A percentile compares a stretch with the other conserved stretches of the same genome.
These are phyloP conservation scores for Limnephilus lunatus DNA, from an alignment of 2,888 invertebrate species.

Conservation along the genomic window DNA sequence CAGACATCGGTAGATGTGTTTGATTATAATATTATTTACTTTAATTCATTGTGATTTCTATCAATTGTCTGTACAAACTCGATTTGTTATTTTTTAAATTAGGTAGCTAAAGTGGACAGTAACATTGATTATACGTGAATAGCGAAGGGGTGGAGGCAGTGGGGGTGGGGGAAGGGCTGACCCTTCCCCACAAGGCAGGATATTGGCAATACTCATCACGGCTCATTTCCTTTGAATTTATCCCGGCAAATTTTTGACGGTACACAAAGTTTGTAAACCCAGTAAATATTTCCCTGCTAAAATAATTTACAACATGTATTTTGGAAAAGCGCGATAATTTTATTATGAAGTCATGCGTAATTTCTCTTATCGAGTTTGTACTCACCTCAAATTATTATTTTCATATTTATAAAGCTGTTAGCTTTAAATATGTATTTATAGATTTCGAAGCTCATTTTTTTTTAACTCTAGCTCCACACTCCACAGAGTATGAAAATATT, in stretches of 20 bases:
- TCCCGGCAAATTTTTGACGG: constrained; percentile 56
- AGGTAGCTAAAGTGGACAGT: too few species aligned
- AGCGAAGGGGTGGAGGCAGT: background rate
- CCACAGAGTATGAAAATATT: too few species aligned
- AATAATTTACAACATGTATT: background rate
- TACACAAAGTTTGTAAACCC: constrained; percentile 54
- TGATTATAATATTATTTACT: too few species aligned
- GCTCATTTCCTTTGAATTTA: constrained; percentile 60
- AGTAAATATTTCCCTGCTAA: background rate
- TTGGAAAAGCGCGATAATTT: background rate
- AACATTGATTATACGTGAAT: background rate
- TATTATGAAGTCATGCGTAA: background rate
- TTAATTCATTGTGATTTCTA: too few species aligned
- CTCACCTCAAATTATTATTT: background rate
- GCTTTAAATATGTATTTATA: background rate
- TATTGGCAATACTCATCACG: constrained; percentile 60
- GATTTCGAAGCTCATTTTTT: background rate
- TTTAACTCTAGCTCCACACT: too few species aligned
- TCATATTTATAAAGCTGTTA: background rate
- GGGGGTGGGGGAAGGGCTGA: background rate
- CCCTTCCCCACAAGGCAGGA: constrained; percentile 29
- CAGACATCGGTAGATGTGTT: too few species aligned
- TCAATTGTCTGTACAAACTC: too few species aligned
- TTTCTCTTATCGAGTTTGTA: background rate
- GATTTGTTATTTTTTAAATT: too few species aligned